phyloP scores from a whole-genome alignment of 1,140 invertebrate genomes.

The Diuraphis noxia region DNA sequence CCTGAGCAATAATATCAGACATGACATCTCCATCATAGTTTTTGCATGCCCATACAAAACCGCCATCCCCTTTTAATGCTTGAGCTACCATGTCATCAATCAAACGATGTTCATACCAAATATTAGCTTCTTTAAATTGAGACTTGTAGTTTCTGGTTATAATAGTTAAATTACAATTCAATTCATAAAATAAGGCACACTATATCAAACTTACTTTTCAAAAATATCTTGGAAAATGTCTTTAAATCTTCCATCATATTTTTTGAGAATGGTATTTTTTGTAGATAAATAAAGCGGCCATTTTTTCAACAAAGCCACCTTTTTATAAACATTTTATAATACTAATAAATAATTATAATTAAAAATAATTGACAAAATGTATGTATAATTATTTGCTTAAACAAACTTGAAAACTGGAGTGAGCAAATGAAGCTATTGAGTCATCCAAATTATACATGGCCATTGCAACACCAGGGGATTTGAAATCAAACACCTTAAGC shows the following conservation, averaged over 20 bases:
- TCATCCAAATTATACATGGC: constrained; percentile 91
- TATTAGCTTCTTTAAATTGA: constrained; percentile 75
- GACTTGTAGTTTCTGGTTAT: constrained; percentile 72
- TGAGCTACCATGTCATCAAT: constrained; percentile 94
- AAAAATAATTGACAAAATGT: background rate
- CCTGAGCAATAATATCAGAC: constrained; percentile 86
- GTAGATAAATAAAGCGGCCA: constrained; percentile 86
- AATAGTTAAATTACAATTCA: background rate
- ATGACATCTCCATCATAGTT: constrained; percentile 93
- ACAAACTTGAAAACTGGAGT: constrained; percentile 75
- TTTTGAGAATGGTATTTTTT: constrained; percentile 90
- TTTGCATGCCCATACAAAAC: constrained; percentile 92
- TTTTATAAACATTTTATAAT: constrained; percentile 51
- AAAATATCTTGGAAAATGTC: constrained; percentile 91
- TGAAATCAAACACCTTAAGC: constrained; percentile 60
- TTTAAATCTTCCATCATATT: constrained; percentile 90
- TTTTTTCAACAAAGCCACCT: constrained; percentile 77
- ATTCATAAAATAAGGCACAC: background rate
- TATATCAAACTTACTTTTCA: constrained; percentile 66
- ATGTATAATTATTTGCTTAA: constrained; percentile 6
- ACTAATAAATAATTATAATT: background rate
- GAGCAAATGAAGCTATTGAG: constrained; percentile 80
- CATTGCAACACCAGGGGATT: constrained; percentile 75
- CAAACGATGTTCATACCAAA: constrained; percentile 90
- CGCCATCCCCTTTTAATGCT: constrained; percentile 80